These are phyloP conservation scores for Lepidiolamprologus cunningtoni DNA, from an alignment of 2,113 vertebrate species.

Conservation along the genomic window DNA sequence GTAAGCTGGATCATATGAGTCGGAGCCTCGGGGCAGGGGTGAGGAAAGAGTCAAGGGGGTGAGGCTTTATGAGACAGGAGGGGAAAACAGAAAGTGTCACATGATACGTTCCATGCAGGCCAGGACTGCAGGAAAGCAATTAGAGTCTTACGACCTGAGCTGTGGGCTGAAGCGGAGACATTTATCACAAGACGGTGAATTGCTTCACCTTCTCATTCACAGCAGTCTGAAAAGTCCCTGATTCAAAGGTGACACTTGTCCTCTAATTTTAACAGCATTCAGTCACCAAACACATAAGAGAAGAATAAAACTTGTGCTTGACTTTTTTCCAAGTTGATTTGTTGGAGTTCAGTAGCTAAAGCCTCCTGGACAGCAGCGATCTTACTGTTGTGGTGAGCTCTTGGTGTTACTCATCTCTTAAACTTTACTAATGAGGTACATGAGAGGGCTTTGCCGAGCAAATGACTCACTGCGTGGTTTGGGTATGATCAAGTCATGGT, in stretches of 20 bases:
- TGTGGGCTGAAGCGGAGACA: constrained; percentile 33
- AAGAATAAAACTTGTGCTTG: background rate
- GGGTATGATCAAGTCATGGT: background rate
- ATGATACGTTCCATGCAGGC: constrained; percentile 15
- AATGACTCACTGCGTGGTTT: background rate
- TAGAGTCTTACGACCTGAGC: constrained; percentile 36
- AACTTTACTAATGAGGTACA: background rate
- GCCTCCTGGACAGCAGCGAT: background rate
- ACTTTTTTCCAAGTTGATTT: background rate
- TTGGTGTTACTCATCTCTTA: background rate
- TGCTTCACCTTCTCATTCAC: constrained; percentile 47
- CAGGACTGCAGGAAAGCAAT: constrained; percentile 48
- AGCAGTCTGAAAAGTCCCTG: constrained; percentile 9
- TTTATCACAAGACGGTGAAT: constrained; percentile 52
- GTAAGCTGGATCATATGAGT: constrained; percentile 56
- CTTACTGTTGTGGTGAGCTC: background rate
- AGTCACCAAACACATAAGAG: background rate
- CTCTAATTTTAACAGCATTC: background rate
- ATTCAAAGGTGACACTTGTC: constrained; percentile 12
- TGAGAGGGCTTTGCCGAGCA: background rate
- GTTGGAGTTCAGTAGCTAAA: background rate
- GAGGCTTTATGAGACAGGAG: background rate
- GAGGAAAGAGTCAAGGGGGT: background rate
- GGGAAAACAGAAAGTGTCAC: constrained; percentile 20
- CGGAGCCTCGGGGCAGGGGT: constrained; percentile 13